Evolutionary conservation across 2,113 vertebrate genomes (phyloP), one percentile per base, ranked within the genome.

Genomic region (Triplophysa siluroides): DNA sequence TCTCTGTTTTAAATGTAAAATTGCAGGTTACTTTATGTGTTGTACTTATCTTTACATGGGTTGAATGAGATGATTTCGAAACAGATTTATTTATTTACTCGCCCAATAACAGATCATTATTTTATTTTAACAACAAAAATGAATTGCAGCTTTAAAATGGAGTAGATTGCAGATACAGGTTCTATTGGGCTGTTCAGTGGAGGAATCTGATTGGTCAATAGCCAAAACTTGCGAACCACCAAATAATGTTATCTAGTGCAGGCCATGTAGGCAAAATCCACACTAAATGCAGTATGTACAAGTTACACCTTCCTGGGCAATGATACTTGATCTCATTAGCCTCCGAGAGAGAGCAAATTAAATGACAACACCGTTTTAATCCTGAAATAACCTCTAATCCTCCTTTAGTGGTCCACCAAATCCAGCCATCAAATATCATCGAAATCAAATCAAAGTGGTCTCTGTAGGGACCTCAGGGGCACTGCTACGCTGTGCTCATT

Each of bases 361-460:
- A 63, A 76, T 63, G 60, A 76, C 73, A 63, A 76, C 41, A 8
- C 73, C 45, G 16, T 76, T 63, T 76, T 63, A 63, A 63, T 63
- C 58, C 73, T 63, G 43, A 76, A 76, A 76, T 63, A 63, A 76
- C 41, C 41, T 63, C 43, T 76, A 76, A 76, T 63, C 43, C 73
- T 29, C 60, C 41, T 75, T 75, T 56, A 75, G 41, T 75, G 41
- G 41, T 47, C 58, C 72, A 75, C 72, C 63, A 60, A 76, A 47
- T 76, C 73, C 41, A 63, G 73, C 60, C 56, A 76, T 50, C 73
- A 76, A 63, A 76, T 76, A 60, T 74, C 71, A 56, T 63, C 63
- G 60, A 76, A 76, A 76, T 76, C 41, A 76, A 76, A 76, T 76
- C 73, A 63, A 84, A 60, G 68, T 69, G 26, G 33, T 43, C 68